These are phyloP conservation scores for Ursus arctos DNA, from an alignment of 2,113 vertebrate species.

Conservation along the genomic window DNA sequence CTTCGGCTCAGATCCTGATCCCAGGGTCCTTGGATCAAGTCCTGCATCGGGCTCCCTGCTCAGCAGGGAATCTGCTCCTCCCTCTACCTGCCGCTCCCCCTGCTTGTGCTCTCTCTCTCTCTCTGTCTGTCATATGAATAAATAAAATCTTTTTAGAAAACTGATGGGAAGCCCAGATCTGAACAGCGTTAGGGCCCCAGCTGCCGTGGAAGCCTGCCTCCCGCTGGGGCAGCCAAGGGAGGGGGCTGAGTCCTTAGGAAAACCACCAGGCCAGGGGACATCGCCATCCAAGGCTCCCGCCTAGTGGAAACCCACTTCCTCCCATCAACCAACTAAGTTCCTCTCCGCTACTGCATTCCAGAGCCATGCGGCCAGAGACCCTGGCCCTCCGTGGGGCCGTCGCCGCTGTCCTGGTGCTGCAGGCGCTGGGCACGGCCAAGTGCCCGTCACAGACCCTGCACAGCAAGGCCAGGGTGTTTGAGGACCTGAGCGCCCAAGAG, in stretches of 20 bases:
- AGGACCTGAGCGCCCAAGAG: slow-evolving; percentile 90
- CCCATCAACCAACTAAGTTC: neutral
- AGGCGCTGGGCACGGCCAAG: fast-evolving
- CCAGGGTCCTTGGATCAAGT: too few species aligned
- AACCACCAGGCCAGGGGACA: fast-evolving
- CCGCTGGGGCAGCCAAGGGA: neutral
- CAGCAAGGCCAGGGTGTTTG: slow-evolving; percentile 86
- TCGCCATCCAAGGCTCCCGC: fast-evolving
- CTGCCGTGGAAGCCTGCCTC: neutral
- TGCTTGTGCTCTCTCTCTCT: too few species aligned
- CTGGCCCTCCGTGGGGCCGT: neutral
- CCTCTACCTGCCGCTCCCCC: too few species aligned
- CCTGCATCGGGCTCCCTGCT: too few species aligned
- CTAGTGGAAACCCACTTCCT: neutral
- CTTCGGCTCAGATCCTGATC: neutral
- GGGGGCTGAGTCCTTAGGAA: neutral
- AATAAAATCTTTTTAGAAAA: neutral
- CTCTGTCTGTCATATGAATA: neutral
- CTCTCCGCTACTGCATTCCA: neutral
- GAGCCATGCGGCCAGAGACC: neutral
- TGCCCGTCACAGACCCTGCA: fast-evolving
- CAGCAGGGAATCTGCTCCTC: too few species aligned
- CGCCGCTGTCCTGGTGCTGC: neutral
- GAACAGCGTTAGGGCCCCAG: fast-evolving
- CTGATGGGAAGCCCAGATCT: fast-evolving